phyloP scores from a whole-genome alignment of 2,888 invertebrate species.

The Crocallis elinguaria region DNA sequence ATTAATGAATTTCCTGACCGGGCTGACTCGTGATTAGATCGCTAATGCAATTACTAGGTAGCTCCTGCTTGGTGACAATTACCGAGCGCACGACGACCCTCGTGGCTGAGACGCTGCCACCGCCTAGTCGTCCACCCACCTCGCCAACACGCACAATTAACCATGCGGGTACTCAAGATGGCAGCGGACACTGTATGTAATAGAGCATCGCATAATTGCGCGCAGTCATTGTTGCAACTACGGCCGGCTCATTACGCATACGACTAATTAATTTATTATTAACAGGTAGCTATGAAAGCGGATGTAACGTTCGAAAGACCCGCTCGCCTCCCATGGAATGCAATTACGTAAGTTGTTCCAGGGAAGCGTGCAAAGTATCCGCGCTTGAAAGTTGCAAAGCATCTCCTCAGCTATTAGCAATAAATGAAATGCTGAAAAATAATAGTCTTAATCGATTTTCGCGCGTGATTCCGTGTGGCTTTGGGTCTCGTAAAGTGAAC shows the following conservation, averaged over 20 bases:
- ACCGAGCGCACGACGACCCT: constrained; percentile 33
- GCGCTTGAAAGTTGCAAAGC: constrained; percentile 30
- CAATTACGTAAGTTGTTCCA: constrained; percentile 32
- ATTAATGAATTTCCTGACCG: constrained; percentile 89
- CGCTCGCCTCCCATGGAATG: constrained; percentile 8
- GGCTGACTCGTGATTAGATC: constrained; percentile 87
- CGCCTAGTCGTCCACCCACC: background rate
- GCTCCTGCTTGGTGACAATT: constrained; percentile 51
- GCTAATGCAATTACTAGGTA: constrained; percentile 85
- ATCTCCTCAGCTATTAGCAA: constrained; percentile 2
- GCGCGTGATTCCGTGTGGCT: constrained; percentile 38
- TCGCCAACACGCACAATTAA: constrained; percentile 39
- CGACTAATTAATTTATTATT: constrained; percentile 38
- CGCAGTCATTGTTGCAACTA: constrained; percentile 25
- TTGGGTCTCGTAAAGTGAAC: constrained; percentile 46
- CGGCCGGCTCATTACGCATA: constrained; percentile 34
- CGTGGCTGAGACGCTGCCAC: background rate
- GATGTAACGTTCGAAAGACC: background rate
- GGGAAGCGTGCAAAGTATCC: constrained; percentile 37
- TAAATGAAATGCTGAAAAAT: background rate
- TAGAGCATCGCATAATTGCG: constrained; percentile 26
- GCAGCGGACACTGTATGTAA: constrained; percentile 6
- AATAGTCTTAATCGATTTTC: constrained; percentile 1
- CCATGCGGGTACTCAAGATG: constrained; percentile 33
- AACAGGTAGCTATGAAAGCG: constrained; percentile 9